Evolutionary conservation across 1,140 invertebrate genomes (phyloP), one percentile per base, ranked within the genome.

Genomic region (Drosophila pachea): DNA sequence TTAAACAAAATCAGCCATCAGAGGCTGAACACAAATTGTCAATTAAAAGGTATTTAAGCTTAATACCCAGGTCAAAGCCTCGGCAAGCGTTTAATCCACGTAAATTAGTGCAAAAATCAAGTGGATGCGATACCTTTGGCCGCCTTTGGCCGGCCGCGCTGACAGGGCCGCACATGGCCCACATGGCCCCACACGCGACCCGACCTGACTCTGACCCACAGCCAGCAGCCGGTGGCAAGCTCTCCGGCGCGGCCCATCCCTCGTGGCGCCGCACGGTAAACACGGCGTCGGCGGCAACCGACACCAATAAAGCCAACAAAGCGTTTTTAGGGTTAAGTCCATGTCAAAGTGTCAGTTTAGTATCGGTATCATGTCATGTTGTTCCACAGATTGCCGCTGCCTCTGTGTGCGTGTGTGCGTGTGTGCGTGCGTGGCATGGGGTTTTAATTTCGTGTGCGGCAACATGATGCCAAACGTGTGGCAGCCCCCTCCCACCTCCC

Each of bases 341-440:
- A 86, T 88, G 87, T 88, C 87, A 88, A 88, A 88, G 87, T 88
- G 87, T 88, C 87, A 88, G 87, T 88, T 88, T 88, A 88, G 87
- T 88, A 88, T 88, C 87, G 87, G 87, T 88, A 86, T 88, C 87
- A 88, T 88, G 87, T 88, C 86, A 88, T 88, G 87, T 84, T 70
- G 84, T 78, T 77, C 59, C 76, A 65, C 68, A 70, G 68, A 70
- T 66, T 70, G 67, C 55, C 29, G 54, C 38, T 29, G 35, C 16
- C 14, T 52, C 32, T 47, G 66, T 14, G 32, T 54, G 32, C 47
- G 47, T 62, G 52, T 36, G 72, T 36, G 68, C 47, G 47, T 62
- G 38, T 62, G 53, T 33, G 52, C 48, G 12, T 59, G 29, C 7
- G 32, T 14, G 33, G 55, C 35, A 56, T 38, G 74, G 49, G 67